These are phyloP conservation scores for Drosophila ogumai DNA, from an alignment of 1,140 invertebrate species.

Conservation along the genomic window DNA sequence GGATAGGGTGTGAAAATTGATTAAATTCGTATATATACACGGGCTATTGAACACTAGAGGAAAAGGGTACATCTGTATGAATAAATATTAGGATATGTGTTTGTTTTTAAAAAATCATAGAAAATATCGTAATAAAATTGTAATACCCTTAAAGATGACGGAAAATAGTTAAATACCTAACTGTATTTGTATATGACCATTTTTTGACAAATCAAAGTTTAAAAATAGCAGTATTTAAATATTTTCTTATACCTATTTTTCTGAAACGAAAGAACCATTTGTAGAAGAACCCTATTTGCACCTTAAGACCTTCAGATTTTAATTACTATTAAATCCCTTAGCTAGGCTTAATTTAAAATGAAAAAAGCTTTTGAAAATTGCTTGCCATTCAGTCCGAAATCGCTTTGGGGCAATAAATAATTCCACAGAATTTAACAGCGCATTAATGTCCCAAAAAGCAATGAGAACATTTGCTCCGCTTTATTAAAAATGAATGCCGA, in stretches of 20 bases:
- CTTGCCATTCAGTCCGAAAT: conserved; percentile 4
- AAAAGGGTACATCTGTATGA: neutral
- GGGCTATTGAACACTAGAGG: no score
- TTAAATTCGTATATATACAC: conserved; percentile 14
- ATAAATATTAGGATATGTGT: neutral
- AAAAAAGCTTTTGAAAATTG: neutral
- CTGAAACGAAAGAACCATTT: neutral
- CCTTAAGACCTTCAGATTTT: neutral
- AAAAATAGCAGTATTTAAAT: no score
- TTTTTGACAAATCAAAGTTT: no score
- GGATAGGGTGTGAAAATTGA: conserved; percentile 50
- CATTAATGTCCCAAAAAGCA: conserved; percentile 30
- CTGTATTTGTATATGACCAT: no score
- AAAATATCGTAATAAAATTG: neutral
- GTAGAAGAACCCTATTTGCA: neutral
- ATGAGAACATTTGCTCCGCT: conserved; percentile 1
- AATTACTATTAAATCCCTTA: neutral
- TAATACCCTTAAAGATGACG: no score
- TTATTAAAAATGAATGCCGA: conserved; percentile 34
- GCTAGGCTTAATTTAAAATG: neutral
- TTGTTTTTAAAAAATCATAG: neutral
- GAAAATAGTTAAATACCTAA: no score
- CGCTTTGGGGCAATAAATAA: conserved; percentile 28
- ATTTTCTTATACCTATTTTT: no score
- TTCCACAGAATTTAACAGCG: conserved; percentile 21